Conservation (phyloP, 2,797 vertebrate species). For the Spheniscus humboldti region DNA sequence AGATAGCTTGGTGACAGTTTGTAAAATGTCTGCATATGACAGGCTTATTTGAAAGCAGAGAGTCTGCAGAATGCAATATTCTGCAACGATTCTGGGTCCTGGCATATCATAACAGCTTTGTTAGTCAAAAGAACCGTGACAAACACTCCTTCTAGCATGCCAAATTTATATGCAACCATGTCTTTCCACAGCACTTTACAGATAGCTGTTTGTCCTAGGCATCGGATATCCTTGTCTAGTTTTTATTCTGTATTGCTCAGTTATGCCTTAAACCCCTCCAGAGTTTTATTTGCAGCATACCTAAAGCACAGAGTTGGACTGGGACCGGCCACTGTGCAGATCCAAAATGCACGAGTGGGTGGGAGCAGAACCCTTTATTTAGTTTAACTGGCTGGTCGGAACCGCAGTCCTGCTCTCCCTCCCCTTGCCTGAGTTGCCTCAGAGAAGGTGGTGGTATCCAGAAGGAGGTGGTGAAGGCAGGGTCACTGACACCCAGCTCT, state of each 20-base stretch:
- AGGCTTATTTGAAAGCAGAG: background rate
- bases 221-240: background rate
- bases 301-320: background rate
- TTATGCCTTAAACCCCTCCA: background rate
- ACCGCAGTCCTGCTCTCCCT: background rate
- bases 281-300: background rate
- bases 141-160: background rate
- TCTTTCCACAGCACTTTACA: background rate
- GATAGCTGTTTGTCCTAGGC: background rate
- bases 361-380: background rate
- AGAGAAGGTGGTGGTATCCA: background rate
- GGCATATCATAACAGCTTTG: background rate
- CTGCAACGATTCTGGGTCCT: background rate
- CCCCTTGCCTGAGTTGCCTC: background rate
- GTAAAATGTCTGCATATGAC: background rate
- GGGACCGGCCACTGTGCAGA: background rate
- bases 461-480: background rate
- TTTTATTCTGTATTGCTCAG: background rate
- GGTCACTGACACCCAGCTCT: background rate
- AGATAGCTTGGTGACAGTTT: background rate
- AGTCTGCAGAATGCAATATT: background rate
- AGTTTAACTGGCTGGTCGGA: background rate
- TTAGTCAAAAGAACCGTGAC: background rate
- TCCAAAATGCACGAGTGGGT: background rate
- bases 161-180: background rate